Evolutionary conservation across 2,113 vertebrate genomes (phyloP).

Genomic region (Cervus canadensis): DNA sequence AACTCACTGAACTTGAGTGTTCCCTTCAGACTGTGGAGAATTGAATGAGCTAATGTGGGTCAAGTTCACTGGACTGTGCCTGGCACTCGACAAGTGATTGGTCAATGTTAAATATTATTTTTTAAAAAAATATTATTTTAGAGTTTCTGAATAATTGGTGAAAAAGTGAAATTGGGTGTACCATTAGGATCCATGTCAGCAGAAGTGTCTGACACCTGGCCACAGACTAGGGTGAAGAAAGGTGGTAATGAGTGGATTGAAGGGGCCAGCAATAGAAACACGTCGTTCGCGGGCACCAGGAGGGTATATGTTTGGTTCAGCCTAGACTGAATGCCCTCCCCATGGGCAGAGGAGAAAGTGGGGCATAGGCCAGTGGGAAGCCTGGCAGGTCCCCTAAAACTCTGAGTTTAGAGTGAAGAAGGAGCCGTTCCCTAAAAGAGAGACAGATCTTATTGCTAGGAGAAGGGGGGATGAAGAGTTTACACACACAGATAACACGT

Average conservation of each 20-base stretch:
- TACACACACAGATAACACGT: neutral
- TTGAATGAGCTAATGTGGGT: neutral
- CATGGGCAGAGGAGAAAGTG: neutral
- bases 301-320: neutral
- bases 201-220: neutral
- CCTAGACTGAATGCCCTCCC: neutral
- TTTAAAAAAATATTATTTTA: neutral
- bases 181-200: neutral
- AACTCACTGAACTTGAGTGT: neutral
- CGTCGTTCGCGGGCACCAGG: rapidly evolving
- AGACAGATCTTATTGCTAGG: neutral
- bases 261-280: neutral
- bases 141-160: neutral
- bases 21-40: neutral
- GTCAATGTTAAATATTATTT: neutral
- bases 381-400: neutral
- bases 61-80: neutral
- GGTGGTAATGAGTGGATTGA: neutral
- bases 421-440: neutral
- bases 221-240: neutral
- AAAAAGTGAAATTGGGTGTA: neutral
- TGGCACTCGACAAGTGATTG: neutral
- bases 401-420: neutral
- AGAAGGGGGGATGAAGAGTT: neutral
- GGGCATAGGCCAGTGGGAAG: neutral